Evolutionary conservation across 2,113 vertebrate species (phyloP).

Genomic region (Grus americana): DNA sequence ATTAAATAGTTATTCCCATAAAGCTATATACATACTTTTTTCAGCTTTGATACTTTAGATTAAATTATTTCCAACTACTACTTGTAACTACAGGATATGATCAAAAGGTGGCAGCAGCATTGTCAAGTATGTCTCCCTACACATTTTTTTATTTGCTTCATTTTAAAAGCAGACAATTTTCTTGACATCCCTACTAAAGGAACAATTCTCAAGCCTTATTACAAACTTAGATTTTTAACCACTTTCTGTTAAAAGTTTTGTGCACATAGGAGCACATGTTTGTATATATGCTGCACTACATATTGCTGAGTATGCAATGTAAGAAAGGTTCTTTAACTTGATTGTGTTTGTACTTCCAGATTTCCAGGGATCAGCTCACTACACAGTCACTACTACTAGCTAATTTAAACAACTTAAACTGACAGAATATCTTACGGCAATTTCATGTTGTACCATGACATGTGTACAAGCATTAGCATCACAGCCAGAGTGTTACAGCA

Average conservation of each 20-base stretch:
- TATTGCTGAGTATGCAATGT: not conserved
- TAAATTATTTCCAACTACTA: not conserved
- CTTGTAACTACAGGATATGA: constrained; percentile 12
- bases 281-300: not conserved
- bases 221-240: not conserved
- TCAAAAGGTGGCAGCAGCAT: constrained; percentile 59
- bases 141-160: not conserved
- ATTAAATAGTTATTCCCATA: constrained; percentile 1
- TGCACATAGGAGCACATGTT: not conserved
- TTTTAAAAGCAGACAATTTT: not conserved
- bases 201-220: not conserved
- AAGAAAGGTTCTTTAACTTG: not conserved
- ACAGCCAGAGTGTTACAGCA: not conserved
- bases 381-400: not conserved
- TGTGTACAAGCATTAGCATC: constrained; percentile 1
- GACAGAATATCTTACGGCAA: constrained; percentile 6
- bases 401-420: constrained; percentile 34
- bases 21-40: not conserved
- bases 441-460: not conserved
- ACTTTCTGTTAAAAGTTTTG: not conserved
- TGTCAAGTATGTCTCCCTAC: not conserved
- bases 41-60: not conserved
- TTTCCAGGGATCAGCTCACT: not conserved
- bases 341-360: not conserved
- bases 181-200: not conserved